A percentile compares a stretch with the other conserved stretches of the same genome.
phyloP scores from a whole-genome alignment of 1,140 invertebrate species.

The Theocolax elegans region DNA sequence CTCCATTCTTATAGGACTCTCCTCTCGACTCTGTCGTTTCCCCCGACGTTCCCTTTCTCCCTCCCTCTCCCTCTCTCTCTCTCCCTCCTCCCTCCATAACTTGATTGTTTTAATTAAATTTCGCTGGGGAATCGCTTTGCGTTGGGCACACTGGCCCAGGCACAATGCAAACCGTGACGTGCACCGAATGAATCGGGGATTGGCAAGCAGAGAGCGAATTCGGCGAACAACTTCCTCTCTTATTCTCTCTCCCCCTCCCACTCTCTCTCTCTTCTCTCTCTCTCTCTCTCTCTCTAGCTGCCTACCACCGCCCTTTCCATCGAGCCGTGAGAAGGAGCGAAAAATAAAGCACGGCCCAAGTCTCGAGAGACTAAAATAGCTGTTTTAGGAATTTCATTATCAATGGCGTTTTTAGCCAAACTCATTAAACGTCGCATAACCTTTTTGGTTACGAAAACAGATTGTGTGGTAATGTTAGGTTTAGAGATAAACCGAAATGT shows the following conservation, averaged over 20 bases:
- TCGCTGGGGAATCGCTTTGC: slow-evolving; percentile 65
- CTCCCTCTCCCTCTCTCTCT: not conserved
- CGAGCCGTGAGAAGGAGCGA: not conserved
- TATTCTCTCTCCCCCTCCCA: not conserved
- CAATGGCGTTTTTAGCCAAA: not conserved
- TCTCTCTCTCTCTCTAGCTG: not conserved
- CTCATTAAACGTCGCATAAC: not conserved
- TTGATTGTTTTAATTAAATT: slow-evolving; percentile 69
- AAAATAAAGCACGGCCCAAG: not conserved
- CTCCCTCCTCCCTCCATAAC: slow-evolving; percentile 20
- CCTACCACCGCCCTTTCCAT: not conserved
- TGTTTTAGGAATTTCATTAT: slow-evolving; percentile 22
- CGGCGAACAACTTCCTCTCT: not conserved
- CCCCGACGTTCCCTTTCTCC: slow-evolving; percentile 58
- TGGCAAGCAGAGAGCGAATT: slow-evolving; percentile 31
- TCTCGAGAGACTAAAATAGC: slow-evolving; percentile 6
- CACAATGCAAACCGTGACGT: slow-evolving; percentile 66
- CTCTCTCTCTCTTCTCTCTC: not conserved
- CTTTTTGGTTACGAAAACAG: too few relatives aligned
- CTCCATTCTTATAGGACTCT: slow-evolving; percentile 44
- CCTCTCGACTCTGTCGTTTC: slow-evolving; percentile 50
- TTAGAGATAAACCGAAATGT: too few relatives aligned
- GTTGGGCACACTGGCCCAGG: slow-evolving; percentile 61
- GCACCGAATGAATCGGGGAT: slow-evolving; percentile 62
- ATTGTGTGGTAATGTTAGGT: too few relatives aligned